Conservation (phyloP, 2,888 invertebrate species). For the Melanostoma scalare region DNA sequence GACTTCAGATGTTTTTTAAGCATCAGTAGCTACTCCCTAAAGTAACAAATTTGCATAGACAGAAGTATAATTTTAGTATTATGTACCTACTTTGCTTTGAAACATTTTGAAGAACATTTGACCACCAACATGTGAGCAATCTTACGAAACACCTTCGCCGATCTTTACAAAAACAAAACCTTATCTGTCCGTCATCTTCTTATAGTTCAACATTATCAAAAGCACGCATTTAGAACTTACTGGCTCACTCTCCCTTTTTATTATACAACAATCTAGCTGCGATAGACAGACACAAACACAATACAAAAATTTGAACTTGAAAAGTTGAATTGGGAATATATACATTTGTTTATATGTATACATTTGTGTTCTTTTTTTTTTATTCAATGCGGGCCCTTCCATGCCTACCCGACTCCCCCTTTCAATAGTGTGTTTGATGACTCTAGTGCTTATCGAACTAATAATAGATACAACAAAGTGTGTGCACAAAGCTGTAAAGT, state of each 20-base stretch:
- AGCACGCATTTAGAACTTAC: too few species aligned
- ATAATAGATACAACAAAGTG: slow-evolving; percentile 12
- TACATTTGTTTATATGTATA: background rate
- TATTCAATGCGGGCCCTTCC: slow-evolving; percentile 40
- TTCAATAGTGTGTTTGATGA: slow-evolving; percentile 6
- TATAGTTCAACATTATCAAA: too few species aligned
- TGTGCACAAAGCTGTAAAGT: slow-evolving; percentile 50
- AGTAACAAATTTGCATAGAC: too few species aligned
- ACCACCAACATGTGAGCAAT: too few species aligned
- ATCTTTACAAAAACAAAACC: background rate
- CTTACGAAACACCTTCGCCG: too few species aligned
- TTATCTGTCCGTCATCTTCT: background rate
- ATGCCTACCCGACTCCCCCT: background rate
- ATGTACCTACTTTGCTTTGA: too few species aligned
- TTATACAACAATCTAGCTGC: background rate
- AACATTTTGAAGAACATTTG: background rate
- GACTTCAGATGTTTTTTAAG: too few species aligned
- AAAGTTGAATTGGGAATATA: slow-evolving; percentile 22
- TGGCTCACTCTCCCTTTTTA: slow-evolving; percentile 18
- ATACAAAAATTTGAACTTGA: slow-evolving; percentile 59
- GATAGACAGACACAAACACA: background rate
- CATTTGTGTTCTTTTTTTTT: background rate
- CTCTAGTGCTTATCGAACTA: slow-evolving; percentile 41
- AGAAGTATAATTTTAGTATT: too few species aligned
- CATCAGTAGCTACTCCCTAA: too few species aligned